phyloP scores from a whole-genome alignment of 2,113 vertebrate genomes.

The Garra rufa region DNA sequence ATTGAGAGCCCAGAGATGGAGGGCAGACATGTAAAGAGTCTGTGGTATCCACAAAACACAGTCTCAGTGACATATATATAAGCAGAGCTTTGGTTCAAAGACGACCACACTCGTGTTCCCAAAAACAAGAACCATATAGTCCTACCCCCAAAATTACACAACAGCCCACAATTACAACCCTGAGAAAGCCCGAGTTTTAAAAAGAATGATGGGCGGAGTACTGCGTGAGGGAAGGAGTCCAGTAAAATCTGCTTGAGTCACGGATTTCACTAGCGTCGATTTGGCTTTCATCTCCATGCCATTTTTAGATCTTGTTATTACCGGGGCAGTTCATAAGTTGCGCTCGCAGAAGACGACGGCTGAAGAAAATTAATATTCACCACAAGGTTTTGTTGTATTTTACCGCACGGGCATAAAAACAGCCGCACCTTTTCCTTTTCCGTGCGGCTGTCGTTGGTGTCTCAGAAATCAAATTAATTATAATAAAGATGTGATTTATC shows the following conservation, averaged over 20 bases:
- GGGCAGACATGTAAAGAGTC: conserved; percentile 59
- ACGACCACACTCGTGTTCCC: conserved; percentile 44
- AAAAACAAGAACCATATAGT: conserved; percentile 53
- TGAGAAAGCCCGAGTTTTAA: conserved; percentile 49
- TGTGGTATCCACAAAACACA: conserved; percentile 48
- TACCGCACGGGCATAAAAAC: conserved; percentile 23
- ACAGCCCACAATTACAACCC: conserved; percentile 69
- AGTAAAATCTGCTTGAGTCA: conserved; percentile 61
- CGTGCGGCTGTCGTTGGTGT: not conserved
- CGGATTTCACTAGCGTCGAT: conserved; percentile 52
- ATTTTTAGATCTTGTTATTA: conserved; percentile 56
- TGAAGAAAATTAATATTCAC: conserved; percentile 42
- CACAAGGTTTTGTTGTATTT: conserved; percentile 11
- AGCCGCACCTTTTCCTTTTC: too few relatives aligned
- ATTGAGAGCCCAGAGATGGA: conserved; percentile 55
- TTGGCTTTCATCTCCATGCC: conserved; percentile 56
- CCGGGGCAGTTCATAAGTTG: conserved; percentile 34
- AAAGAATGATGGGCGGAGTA: conserved; percentile 52
- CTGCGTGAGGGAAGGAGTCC: conserved; percentile 54
- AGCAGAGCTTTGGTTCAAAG: conserved; percentile 49
- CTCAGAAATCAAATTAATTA: conserved; percentile 42
- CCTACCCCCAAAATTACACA: conserved; percentile 59
- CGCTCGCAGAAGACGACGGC: not conserved
- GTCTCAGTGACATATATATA: conserved; percentile 37
- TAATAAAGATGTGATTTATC: conserved; percentile 44